These are phyloP conservation scores for Protomyctophum bolini DNA, from an alignment of 2,113 vertebrate species.

Conservation along the genomic window DNA sequence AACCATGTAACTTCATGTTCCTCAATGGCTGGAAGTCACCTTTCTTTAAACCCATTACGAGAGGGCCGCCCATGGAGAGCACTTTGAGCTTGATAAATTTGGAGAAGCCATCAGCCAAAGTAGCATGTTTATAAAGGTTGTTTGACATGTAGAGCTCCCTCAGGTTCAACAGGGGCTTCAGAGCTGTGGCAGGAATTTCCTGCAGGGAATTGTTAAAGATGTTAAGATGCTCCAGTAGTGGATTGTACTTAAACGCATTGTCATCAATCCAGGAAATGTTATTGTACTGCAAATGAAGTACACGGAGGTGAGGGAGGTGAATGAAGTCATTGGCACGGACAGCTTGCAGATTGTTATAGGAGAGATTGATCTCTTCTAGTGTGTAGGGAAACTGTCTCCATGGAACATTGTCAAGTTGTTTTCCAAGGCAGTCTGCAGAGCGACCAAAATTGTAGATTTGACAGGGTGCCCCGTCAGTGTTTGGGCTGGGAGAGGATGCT, in stretches of 20 bases:
- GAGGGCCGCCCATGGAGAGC: conserved; percentile 80
- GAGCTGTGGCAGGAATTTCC: conserved; percentile 70
- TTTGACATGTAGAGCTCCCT: conserved; percentile 79
- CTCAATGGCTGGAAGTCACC: conserved; percentile 73
- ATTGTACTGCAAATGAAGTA: conserved; percentile 76
- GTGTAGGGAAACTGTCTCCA: conserved; percentile 62
- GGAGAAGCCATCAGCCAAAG: conserved; percentile 68
- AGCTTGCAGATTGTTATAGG: conserved; percentile 77
- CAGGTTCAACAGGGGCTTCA: conserved; percentile 71
- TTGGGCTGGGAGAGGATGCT: neutral
- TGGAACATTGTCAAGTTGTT: conserved; percentile 70
- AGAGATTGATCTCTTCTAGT: conserved; percentile 78
- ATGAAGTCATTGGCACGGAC: conserved; percentile 64
- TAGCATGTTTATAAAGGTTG: conserved; percentile 75
- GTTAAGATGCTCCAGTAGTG: conserved; percentile 71
- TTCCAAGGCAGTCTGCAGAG: conserved; percentile 76
- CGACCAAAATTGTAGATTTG: conserved; percentile 51
- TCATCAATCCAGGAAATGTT: conserved; percentile 77
- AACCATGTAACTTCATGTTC: conserved; percentile 67
- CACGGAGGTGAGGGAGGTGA: conserved; percentile 60
- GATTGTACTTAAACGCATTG: conserved; percentile 74
- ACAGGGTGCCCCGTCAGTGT: conserved; percentile 35
- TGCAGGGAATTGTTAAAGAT: conserved; percentile 85
- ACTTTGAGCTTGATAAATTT: conserved; percentile 61
- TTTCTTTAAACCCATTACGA: conserved; percentile 67